A percentile compares a stretch with the other conserved stretches of the same genome.
These are phyloP conservation scores for Polypterus senegalus DNA, from an alignment of 2,113 vertebrate genomes.

Conservation along the genomic window DNA sequence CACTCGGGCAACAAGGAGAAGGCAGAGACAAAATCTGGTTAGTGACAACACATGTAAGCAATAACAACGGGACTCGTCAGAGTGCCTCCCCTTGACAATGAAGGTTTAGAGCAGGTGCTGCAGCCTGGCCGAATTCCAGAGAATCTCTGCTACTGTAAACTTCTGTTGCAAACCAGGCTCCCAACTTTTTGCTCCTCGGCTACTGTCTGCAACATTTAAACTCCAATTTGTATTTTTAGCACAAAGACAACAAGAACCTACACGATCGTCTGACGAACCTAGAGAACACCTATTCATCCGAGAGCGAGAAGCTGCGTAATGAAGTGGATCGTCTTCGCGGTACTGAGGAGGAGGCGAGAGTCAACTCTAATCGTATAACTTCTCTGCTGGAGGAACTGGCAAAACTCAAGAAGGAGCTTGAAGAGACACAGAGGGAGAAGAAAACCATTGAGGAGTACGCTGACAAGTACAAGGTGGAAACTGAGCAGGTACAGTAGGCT, in stretches of 20 bases:
- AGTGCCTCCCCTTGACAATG: no score
- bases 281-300: conserved; percentile 55
- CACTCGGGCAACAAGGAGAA: no score
- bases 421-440: conserved; percentile 73
- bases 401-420: conserved; percentile 71
- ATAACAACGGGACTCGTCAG: no score
- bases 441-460: conserved; percentile 80
- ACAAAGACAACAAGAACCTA: conserved; percentile 69
- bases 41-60: no score
- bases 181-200: no score
- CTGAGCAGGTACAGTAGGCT: conserved; percentile 56
- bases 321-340: conserved; percentile 69
- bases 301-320: conserved; percentile 67
- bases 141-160: no score
- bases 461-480: conserved; percentile 74
- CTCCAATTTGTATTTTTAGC: conserved; percentile 37
- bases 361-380: conserved; percentile 57
- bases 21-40: no score
- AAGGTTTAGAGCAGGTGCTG: no score
- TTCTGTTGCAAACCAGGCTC: no score
- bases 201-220: no score
- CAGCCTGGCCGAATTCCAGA: no score
- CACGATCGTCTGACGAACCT: conserved; percentile 61
- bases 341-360: conserved; percentile 76
- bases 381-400: conserved; percentile 80